Base-by-base conservation (phyloP, 92 coral and sea anemone genomes). In the Meandrina meandrites region DNA sequence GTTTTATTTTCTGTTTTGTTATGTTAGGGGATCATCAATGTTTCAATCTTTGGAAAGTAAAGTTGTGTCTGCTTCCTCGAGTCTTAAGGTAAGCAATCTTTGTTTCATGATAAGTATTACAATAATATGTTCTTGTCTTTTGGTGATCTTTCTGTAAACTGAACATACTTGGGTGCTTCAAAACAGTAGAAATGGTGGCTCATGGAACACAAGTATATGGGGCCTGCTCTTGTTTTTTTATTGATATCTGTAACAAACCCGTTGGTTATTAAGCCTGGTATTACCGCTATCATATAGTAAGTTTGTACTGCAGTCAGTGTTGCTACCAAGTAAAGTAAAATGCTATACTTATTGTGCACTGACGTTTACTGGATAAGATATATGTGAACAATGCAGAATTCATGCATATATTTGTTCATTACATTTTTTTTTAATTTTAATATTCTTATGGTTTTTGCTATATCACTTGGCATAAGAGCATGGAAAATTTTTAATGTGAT, bases 1-100 rank as follows among this genome's bases (percentile, higher is more conserved):
- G 16, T 60, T 34, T 34, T 72, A 31, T 30, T 56, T 36, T 4
- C 17, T 53, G 21, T 60, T 35, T 35, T 62, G n/a, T 64, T 48
- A 19, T 17, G 16, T 10, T 87, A 96, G 99, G 83, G 96, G 92
- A 0, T 96, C 99, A 36, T 79, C 89, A 14, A 78, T 90, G 86
- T 96, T 96, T 87, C 98, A 96, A 80, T 94, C 99, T 16, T 50
- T 96, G 89, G 99, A 94, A 91, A 91, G 88, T 83, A 96, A 90
- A 86, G 95, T 96, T 50, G 79, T 92, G 15, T 88, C 99, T 31
- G 97, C 99, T 19, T 92, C 99, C 37, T 92, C 98, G 54, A 86
- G 93, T 51, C 92, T 96, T n/a, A 96, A 96, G 99, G 99, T 95
- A 79, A 16, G 90, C 5, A 54, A n/a, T 53, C n/a, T 3, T 72